Base-by-base conservation (phyloP, 2,113 vertebrate species). In the Bambusicola thoracicus region DNA sequence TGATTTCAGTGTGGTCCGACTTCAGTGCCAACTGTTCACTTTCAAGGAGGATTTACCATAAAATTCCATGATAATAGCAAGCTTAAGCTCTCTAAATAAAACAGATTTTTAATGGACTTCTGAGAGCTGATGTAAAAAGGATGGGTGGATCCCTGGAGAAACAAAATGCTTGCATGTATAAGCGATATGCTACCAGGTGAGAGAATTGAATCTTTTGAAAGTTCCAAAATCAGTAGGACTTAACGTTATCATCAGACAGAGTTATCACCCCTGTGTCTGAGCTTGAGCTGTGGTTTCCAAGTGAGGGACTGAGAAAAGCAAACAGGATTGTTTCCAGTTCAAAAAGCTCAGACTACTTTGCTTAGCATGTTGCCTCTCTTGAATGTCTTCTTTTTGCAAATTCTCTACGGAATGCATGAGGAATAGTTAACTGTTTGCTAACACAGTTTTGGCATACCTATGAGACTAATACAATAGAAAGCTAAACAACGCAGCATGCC, bases 201-300 rank as follows among this genome's bases (percentile, higher is more conserved):
- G 44, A 63, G 43, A 85, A 61, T 2, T 82, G 11, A 91, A 91
- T 81, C 15, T 90, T 95, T 80, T 53, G 46, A 61, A 65, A 84
- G 74, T 43, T 76, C 32, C 79, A 46, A 94, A 72, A 89, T 46
- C 85, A 87, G 81, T 5, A 75, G 56, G 53, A 55, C 77, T 92
- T 74, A 32, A 56, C 84, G 2, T 80, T n/a, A n/a, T n/a, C n/a
- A n/a, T n/a, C n/a, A 92, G 93, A 48, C 72, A 84, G 34, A 75
- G 48, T 12, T 40, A 81, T 68, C 77, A 61, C 13, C 8, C 2
- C 48, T 68, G 1, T 27, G 18, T 34, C 77, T 49, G 65, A 63
- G 46, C 74, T 43, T 16, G 11, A 38, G 65, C 80, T 90, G 89
- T 81, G 78, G 66, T 95, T 93, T 94, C 62, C 74, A 65, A 92